Evolutionary conservation across 2,888 invertebrate genomes (phyloP).

Genomic region (Drosophila pegasa): DNA sequence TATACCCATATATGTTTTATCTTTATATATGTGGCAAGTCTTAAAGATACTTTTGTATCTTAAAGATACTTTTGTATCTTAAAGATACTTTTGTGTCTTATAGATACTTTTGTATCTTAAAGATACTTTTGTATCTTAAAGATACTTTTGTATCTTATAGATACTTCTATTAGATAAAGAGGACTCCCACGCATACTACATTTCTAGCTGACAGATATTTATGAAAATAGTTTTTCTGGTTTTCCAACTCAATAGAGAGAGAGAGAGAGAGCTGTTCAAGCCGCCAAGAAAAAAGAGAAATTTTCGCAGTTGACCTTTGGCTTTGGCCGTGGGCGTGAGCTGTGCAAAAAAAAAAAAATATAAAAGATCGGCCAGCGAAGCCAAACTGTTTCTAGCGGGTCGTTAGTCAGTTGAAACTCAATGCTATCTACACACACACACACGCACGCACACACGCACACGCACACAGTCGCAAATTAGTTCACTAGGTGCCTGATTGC

Average conservation of each 20-base stretch:
- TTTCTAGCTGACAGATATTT: neutral
- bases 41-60: too few species aligned
- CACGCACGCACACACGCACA: conserved; percentile 19
- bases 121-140: too few species aligned
- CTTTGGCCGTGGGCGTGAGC: conserved; percentile 73
- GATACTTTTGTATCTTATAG: neutral
- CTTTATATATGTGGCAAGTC: too few species aligned
- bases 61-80: too few species aligned
- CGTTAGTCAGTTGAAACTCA: conserved; percentile 61
- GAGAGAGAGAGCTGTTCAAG: conserved; percentile 32
- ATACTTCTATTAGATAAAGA: too few species aligned
- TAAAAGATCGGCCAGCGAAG: conserved; percentile 33
- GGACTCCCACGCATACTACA: too few species aligned
- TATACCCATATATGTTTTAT: too few species aligned
- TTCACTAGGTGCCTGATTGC: conserved; percentile 74
- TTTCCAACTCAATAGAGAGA: neutral
- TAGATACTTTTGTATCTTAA: too few species aligned
- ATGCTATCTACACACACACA: conserved; percentile 68
- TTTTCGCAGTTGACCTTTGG: conserved; percentile 66
- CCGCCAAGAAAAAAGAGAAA: conserved; percentile 43
- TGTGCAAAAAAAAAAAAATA: conserved; percentile 50
- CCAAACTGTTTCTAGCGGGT: conserved; percentile 70
- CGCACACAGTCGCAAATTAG: conserved; percentile 69
- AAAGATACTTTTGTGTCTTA: too few species aligned
- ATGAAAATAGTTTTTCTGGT: neutral